These are phyloP conservation scores for Osmoderma eremita DNA, from an alignment of 2,888 invertebrate genomes.

Conservation along the genomic window DNA sequence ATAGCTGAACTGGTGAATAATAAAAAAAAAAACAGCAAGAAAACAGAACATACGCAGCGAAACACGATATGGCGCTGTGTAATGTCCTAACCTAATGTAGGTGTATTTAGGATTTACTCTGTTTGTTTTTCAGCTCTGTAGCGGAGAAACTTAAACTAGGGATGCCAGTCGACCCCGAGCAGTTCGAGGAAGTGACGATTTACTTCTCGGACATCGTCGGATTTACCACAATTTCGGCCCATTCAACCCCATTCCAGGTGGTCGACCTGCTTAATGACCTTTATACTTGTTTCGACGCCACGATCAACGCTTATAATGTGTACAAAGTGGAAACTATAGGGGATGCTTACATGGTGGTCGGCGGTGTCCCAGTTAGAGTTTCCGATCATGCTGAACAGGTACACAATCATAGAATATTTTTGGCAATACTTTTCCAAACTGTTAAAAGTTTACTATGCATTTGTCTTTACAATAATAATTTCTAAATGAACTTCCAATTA, in stretches of 20 bases:
- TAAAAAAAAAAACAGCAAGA: no score
- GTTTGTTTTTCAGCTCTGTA: constrained; percentile 74
- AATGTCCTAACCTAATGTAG: background rate
- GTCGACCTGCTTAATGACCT: constrained; percentile 91
- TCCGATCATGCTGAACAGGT: constrained; percentile 80
- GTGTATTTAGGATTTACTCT: no score
- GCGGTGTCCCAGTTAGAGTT: constrained; percentile 82
- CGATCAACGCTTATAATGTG: constrained; percentile 89
- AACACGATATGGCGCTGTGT: background rate
- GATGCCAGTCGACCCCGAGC: constrained; percentile 91
- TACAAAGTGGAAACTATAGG: constrained; percentile 97
- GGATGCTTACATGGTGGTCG: constrained; percentile 96
- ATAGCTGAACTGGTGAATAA: no score
- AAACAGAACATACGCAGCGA: no score
- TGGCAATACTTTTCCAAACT: no score
- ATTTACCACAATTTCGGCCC: constrained; percentile 91
- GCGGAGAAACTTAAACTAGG: constrained; percentile 92
- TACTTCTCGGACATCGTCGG: constrained; percentile 96
- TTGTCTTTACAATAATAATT: no score
- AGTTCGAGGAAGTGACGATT: constrained; percentile 91
- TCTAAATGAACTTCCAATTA: no score
- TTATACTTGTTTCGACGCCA: constrained; percentile 93
- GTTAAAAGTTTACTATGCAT: no score
- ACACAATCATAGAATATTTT: constrained; percentile 38
- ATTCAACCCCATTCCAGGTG: constrained; percentile 91